phyloP scores from a whole-genome alignment of 1,140 invertebrate genomes.

The Drosophila pandora region DNA sequence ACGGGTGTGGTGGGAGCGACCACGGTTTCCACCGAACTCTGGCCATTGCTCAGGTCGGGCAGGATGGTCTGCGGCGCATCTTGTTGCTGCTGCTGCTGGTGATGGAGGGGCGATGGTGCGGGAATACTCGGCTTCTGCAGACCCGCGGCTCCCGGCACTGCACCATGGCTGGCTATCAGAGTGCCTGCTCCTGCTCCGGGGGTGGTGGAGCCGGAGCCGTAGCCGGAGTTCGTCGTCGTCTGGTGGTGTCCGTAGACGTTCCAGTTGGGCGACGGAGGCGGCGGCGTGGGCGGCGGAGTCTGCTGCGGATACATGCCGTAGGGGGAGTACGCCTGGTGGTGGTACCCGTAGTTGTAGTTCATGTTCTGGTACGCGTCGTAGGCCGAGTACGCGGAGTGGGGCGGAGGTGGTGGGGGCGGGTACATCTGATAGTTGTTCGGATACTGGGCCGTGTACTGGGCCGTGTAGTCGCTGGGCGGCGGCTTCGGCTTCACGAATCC shows the following conservation, averaged over 20 bases:
- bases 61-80: conserved; percentile 65
- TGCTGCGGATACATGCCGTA: conserved; percentile 84
- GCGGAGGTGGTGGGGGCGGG: conserved; percentile 76
- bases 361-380: conserved; percentile 83
- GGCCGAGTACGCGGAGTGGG: conserved; percentile 76
- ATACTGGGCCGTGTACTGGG: conserved; percentile 76
- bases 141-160: conserved; percentile 30
- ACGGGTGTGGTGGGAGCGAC: conserved; percentile 36
- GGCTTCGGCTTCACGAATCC: conserved; percentile 83
- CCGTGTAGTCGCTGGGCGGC: conserved; percentile 76
- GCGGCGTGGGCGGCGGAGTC: conserved; percentile 83
- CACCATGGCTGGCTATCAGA: conserved; percentile 54
- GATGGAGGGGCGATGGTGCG: conserved; percentile 32
- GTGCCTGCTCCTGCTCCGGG: conserved; percentile 35
- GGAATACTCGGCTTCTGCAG: conserved; percentile 50
- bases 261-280: conserved; percentile 85
- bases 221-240: conserved; percentile 37
- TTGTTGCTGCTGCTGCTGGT: conserved; percentile 44
- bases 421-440: conserved; percentile 84
- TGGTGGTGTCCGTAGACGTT: conserved; percentile 85
- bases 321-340: conserved; percentile 79
- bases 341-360: conserved; percentile 83
- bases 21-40: conserved; percentile 19
- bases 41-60: conserved; percentile 65
- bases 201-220: conserved; percentile 40